phyloP scores from a whole-genome alignment of 2,888 invertebrate species.

The Macrophya annulata region DNA sequence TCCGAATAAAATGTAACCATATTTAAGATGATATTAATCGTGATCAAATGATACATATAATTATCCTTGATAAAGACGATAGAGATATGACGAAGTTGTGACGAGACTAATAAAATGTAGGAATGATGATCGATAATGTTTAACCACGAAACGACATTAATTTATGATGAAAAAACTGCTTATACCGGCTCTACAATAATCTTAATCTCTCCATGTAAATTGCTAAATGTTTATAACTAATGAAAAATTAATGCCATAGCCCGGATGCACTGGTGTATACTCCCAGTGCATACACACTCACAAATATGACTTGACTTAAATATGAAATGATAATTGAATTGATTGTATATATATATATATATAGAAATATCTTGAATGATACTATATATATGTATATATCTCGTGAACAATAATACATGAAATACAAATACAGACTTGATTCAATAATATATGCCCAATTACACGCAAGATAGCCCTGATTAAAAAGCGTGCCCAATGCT shows the following conservation, averaged over 20 bases:
- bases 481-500: conserved; percentile 51
- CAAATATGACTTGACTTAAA: conserved; percentile 79
- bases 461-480: conserved; percentile 54
- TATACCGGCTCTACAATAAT: conserved; percentile 70
- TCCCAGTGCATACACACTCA: conserved; percentile 80
- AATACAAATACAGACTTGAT: conserved; percentile 51
- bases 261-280: conserved; percentile 80
- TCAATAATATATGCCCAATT: conserved; percentile 52
- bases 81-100: not conserved
- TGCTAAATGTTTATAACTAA: conserved; percentile 79
- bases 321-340: conserved; percentile 62
- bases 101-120: no score
- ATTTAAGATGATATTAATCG: not conserved
- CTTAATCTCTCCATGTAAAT: conserved; percentile 80
- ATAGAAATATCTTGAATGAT: not conserved
- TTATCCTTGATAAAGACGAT: not conserved
- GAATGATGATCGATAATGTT: no score
- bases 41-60: conserved; percentile 2
- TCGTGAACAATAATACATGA: conserved; percentile 48
- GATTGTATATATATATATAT: conserved; percentile 26
- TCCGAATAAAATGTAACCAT: not conserved
- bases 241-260: conserved; percentile 79
- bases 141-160: conserved; percentile 25
- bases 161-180: not conserved
- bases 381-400: conserved; percentile 42